Base-by-base conservation (phyloP, 2,888 invertebrate species). In the Tromatobia lineatoria region DNA sequence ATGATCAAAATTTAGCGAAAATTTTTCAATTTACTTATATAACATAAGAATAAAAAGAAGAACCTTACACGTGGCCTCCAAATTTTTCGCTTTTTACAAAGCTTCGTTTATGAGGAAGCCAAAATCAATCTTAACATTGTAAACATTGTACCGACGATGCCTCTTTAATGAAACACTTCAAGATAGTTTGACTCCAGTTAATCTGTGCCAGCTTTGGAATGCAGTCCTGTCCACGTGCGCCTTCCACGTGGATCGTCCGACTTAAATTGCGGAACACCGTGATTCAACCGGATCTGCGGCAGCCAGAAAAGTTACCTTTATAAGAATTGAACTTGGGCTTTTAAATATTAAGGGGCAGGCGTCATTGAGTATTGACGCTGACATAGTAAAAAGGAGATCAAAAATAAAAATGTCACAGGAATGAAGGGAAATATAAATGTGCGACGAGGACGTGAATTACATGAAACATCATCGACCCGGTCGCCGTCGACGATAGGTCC, bases 211-310 rank as follows among this genome's bases (percentile, higher is more conserved):
- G 45, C 20, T 57, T 42, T 57, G 73, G 73, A 73, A 73, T 73
- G 38, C 45, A 34, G 42, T 10, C 2, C 25, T 34, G 23, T 70
- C 86, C 89, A 89, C 89, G 89, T 89, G 89, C 83, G 85, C 66
- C 80, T 82, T 88, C 88, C 89, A 89, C 89, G 89, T 89, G 89
- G 86, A 85, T 67, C 47, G 67, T 47, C 29, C 25, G 47, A 15
- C 67, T 25, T 45, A 45, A 59, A 50, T 15, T 67, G 45, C 47
- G n/a, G 25, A 50, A 47, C 67, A 29, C 18, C 13, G 61, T 29
- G 61, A 61, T 61, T n/a, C n/a, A 18, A 13, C 10, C n/a, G 25
- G 15, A 67, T 15, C 10, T n/a, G 23, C 29, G 67, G 47, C 29
- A 47, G 47, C 29, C 29, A 67, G 47, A 47, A 29, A 67, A 47